A percentile compares a stretch with the other conserved stretches of the same genome.
Conservation (phyloP, 2,113 vertebrate species). For the Rhinolophus sinicus region DNA sequence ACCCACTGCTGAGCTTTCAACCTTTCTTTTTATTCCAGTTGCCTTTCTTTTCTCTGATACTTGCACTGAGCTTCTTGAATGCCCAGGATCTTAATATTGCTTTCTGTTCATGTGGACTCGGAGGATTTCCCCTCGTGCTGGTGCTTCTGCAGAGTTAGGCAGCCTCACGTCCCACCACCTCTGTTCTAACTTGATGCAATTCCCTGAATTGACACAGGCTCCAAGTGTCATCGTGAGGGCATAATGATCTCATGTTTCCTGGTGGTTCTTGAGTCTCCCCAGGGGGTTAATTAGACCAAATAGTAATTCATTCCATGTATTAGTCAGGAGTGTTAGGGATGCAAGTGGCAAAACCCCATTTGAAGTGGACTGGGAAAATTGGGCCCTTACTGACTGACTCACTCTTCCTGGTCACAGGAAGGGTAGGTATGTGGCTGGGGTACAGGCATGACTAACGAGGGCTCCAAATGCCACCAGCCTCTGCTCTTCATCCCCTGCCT, state of each 20-base stretch:
- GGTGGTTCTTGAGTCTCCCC: background rate
- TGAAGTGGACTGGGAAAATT: background rate
- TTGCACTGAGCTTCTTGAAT: background rate
- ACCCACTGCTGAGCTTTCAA: background rate
- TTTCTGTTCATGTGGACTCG: background rate
- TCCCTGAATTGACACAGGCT: background rate
- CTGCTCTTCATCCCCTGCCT: background rate
- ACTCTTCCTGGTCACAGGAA: background rate
- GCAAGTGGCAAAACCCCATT: background rate
- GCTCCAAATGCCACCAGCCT: background rate
- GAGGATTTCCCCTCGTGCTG: background rate
- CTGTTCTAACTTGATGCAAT: background rate
- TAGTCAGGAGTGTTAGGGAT: background rate
- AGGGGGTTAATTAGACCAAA: background rate
- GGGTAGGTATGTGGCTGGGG: background rate
- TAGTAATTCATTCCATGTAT: background rate
- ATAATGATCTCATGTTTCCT: background rate
- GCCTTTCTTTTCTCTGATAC: background rate
- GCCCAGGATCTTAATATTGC: background rate
- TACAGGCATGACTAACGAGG: background rate
- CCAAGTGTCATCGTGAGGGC: background rate
- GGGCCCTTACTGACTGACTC: slow-evolving; percentile 7
- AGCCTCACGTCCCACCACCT: rapidly evolving
- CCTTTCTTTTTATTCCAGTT: background rate
- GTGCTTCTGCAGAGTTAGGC: background rate